Percentiles rank a stretch among this genome's conserved stretches.
Evolutionary conservation across 2,113 vertebrate species (phyloP).

Genomic region (Pachyramphus minor): DNA sequence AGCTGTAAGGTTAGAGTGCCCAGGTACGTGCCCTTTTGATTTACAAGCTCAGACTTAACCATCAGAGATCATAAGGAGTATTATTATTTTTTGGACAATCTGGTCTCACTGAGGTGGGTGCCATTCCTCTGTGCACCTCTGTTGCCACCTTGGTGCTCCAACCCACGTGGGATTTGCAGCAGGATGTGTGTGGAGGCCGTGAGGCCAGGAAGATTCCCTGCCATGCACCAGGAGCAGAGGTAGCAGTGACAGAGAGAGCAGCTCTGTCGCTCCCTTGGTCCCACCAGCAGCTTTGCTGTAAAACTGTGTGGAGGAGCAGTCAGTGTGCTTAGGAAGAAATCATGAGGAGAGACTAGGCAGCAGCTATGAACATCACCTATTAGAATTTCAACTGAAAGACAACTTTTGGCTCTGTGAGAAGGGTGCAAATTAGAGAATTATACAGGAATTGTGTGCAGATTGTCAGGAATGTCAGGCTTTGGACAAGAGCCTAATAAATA

Average conservation of each 20-base stretch:
- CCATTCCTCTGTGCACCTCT: background rate
- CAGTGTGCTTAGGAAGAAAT: too few relatives aligned
- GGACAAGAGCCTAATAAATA: background rate
- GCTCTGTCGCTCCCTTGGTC: background rate
- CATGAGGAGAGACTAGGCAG: background rate
- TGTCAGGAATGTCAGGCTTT: background rate
- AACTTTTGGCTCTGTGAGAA: background rate
- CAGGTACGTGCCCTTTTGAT: background rate
- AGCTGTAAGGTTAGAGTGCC: background rate
- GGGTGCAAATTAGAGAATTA: background rate
- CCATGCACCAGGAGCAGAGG: background rate
- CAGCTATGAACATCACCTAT: background rate
- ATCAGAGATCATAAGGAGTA: background rate
- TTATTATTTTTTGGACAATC: background rate
- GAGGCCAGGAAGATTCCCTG: background rate
- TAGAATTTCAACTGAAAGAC: background rate
- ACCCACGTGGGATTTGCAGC: fast-evolving
- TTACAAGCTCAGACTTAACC: background rate
- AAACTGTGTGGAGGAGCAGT: background rate
- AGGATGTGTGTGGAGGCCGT: background rate
- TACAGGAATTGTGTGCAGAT: background rate
- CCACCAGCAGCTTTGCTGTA: background rate
- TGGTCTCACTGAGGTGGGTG: background rate
- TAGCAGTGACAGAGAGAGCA: background rate
- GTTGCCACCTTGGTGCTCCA: background rate